Evolutionary conservation across 2,888 invertebrate genomes (phyloP).

Genomic region (Dynastes grantii): DNA sequence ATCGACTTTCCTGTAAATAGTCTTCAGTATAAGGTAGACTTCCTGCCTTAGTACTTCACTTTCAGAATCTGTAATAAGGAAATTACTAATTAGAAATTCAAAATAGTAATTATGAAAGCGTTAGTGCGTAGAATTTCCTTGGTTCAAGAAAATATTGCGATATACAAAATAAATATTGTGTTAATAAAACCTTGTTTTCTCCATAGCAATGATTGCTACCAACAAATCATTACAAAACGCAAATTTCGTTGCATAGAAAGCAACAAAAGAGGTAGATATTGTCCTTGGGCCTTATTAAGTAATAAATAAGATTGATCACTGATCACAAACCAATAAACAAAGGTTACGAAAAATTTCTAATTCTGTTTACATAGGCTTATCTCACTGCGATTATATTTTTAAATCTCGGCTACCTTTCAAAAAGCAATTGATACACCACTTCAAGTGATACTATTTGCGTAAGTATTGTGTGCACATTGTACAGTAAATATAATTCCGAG

Average conservation of each 20-base stretch:
- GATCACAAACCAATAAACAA: no score
- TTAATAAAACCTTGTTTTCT: no score
- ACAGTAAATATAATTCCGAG: not conserved
- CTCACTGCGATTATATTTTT: constrained; percentile 2
- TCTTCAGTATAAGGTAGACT: constrained; percentile 49
- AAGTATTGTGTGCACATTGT: not conserved
- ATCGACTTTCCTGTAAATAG: constrained; percentile 44
- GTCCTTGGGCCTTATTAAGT: no score
- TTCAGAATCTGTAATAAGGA: constrained; percentile 39
- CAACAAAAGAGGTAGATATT: no score
- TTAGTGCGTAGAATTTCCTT: no score
- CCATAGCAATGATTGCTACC: no score
- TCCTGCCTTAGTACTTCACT: constrained; percentile 50
- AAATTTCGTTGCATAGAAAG: no score
- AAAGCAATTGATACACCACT: constrained; percentile 1
- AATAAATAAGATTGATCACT: no score
- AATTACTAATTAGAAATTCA: constrained; percentile 5
- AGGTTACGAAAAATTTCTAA: not conserved
- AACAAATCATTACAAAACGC: no score
- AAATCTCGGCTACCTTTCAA: not conserved
- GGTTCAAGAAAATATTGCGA: no score
- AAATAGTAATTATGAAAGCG: not conserved
- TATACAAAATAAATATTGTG: no score
- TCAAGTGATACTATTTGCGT: not conserved
- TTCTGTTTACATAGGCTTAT: constrained; percentile 16